Conservation (phyloP, 1,140 invertebrate species). For the Delia radicum region DNA sequence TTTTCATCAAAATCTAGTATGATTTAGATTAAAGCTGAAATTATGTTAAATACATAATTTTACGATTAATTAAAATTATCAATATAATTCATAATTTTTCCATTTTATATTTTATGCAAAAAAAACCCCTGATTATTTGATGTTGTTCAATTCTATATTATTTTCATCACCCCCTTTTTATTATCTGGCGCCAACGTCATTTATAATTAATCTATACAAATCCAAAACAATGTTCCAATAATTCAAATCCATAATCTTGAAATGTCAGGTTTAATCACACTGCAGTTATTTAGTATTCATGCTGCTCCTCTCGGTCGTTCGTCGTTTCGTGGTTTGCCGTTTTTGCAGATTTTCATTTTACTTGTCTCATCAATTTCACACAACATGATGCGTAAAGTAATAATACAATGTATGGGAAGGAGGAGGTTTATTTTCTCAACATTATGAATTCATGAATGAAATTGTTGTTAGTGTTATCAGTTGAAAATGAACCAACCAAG, state of each 20-base stretch:
- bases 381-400: background rate
- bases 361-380: background rate
- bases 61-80: no score
- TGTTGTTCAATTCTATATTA: no score
- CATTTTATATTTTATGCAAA: no score
- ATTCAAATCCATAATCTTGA: conserved; percentile 2
- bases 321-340: background rate
- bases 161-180: background rate
- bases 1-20: no score
- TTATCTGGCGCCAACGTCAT: background rate
- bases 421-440: background rate
- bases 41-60: no score
- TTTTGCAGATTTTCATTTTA: background rate
- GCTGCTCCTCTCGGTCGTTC: background rate
- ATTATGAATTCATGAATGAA: background rate
- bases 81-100: no score
- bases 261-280: background rate
- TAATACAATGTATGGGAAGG: no score
- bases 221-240: background rate
- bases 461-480: background rate
- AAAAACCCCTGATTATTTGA: no score
- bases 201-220: background rate
- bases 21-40: no score
- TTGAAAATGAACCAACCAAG: background rate
- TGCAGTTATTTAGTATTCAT: background rate